Evolutionary conservation across 2,888 invertebrate species (phyloP).

Genomic region (Zhengitettix transpicula): DNA sequence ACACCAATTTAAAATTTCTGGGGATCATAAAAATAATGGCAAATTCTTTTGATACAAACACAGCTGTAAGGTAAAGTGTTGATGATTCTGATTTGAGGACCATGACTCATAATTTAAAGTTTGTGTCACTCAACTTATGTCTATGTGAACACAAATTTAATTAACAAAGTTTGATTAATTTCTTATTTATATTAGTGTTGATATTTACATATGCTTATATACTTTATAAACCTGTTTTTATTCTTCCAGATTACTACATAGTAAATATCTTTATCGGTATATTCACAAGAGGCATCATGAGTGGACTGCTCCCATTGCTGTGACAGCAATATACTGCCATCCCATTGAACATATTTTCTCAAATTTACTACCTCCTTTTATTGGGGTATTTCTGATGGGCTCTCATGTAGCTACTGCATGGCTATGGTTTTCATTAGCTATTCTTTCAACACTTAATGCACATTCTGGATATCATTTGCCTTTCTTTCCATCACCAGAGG

Average conservation of each 20-base stretch:
- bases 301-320: constrained; percentile 76
- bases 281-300: constrained; percentile 79
- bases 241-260: constrained; percentile 47
- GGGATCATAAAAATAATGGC: too few species aligned
- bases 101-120: too few species aligned
- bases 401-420: constrained; percentile 60
- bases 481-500: constrained; percentile 69
- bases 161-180: too few species aligned
- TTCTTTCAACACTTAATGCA: constrained; percentile 59
- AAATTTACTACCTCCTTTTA: constrained; percentile 56
- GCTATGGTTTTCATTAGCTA: constrained; percentile 66
- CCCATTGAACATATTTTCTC: constrained; percentile 61
- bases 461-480: constrained; percentile 78
- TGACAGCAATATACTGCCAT: constrained; percentile 65
- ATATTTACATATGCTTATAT: too few species aligned
- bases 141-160: too few species aligned
- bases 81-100: too few species aligned
- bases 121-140: too few species aligned
- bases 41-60: too few species aligned
- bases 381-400: constrained; percentile 56
- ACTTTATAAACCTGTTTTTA: neutral
- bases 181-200: too few species aligned
- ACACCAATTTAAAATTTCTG: too few species aligned
- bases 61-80: too few species aligned
- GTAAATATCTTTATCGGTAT: constrained; percentile 54